phyloP scores from a whole-genome alignment of 2,113 vertebrate genomes.

The Indri indri region DNA sequence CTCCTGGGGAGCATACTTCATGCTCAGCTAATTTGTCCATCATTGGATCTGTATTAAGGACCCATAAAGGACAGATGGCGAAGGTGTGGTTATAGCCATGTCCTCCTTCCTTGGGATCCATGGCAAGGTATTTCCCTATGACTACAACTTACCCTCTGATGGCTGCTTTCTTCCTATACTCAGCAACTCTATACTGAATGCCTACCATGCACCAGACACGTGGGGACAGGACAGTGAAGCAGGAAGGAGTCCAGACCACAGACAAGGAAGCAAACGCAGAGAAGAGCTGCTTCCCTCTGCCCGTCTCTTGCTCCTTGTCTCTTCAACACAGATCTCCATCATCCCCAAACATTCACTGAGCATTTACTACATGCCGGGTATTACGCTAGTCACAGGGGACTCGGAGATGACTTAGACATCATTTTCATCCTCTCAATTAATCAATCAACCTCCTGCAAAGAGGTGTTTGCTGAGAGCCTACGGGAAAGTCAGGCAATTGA shows the following conservation, averaged over 20 bases:
- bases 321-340: not conserved
- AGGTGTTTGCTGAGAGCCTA: not conserved
- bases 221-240: not conserved
- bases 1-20: not conserved
- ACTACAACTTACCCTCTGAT: not conserved
- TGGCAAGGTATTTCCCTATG: not conserved
- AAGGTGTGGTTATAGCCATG: too few species aligned
- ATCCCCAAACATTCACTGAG: not conserved
- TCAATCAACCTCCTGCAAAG: not conserved
- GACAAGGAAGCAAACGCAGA: not conserved
- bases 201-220: not conserved
- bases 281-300: not conserved
- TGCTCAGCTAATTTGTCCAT: not conserved
- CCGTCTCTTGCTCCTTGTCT: not conserved
- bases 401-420: not conserved
- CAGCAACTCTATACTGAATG: too few species aligned
- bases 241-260: not conserved
- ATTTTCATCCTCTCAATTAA: not conserved
- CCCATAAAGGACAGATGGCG: not conserved
- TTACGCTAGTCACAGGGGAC: not conserved
- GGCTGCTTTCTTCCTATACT: not conserved
- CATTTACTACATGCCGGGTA: not conserved
- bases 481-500: not conserved
- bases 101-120: not conserved
- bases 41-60: not conserved